These are phyloP conservation scores for Tetramorium parvispinum DNA, from an alignment of 1,140 invertebrate genomes.

Conservation along the genomic window DNA sequence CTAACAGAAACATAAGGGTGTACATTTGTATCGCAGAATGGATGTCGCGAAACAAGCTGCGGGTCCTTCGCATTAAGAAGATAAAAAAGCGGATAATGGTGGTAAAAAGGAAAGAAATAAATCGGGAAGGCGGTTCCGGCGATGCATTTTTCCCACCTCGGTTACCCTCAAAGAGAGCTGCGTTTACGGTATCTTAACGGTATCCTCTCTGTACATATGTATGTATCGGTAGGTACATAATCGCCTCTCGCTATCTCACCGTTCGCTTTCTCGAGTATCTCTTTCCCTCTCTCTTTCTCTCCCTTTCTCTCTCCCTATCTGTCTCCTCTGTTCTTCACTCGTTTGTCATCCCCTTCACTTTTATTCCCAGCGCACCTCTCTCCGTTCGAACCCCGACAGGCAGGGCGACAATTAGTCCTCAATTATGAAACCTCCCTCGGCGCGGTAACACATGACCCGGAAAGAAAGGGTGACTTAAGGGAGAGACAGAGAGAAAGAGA, in stretches of 20 bases:
- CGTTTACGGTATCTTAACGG: slow-evolving; percentile 37
- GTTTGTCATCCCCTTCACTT: slow-evolving; percentile 26
- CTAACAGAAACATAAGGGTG: background rate
- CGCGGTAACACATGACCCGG: slow-evolving; percentile 68
- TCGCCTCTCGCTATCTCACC: slow-evolving; percentile 13
- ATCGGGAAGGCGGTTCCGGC: slow-evolving; percentile 2
- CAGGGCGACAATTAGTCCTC: slow-evolving; percentile 72
- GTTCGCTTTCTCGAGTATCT: slow-evolving; percentile 23
- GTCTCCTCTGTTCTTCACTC: background rate
- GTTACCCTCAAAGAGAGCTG: slow-evolving; percentile 36
- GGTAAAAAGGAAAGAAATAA: slow-evolving; percentile 34
- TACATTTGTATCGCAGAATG: background rate
- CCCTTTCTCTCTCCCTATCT: background rate
- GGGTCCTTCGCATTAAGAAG: slow-evolving; percentile 5
- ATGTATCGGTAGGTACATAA: slow-evolving; percentile 19
- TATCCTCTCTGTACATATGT: slow-evolving; percentile 38
- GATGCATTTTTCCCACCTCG: slow-evolving; percentile 34
- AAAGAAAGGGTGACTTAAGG: slow-evolving; percentile 62
- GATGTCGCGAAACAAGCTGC: background rate
- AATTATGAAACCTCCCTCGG: slow-evolving; percentile 73
- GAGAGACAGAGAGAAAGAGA: slow-evolving; percentile 19
- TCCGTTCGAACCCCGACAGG: slow-evolving; percentile 42
- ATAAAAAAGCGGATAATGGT: slow-evolving; percentile 27
- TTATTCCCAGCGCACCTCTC: slow-evolving; percentile 51
- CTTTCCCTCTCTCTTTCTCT: slow-evolving; percentile 2